Base-by-base conservation (phyloP, 2,113 vertebrate species). In the Micromys minutus region DNA sequence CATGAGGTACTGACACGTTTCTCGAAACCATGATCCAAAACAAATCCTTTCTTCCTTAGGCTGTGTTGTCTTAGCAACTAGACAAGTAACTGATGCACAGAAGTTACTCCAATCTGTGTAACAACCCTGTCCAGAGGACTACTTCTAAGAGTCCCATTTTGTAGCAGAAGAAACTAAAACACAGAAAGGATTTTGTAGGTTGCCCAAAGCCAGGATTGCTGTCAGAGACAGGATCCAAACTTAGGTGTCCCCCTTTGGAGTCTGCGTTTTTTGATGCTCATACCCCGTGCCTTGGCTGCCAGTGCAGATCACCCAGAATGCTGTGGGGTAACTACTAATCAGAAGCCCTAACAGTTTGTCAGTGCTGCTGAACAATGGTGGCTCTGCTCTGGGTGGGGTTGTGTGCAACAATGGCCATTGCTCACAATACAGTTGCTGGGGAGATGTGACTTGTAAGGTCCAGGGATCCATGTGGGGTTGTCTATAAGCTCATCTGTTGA, bases 251-350 rank as follows among this genome's bases (percentile, higher is more conserved):
- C 57, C 50, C 47, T 67, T 34, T 69, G 63, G 15, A 81, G 36
- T 71, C 34, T 75, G 76, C 42, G 59, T 34, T 34, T n/a, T n/a
- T 72, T 57, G 67, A 52, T 11, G 26, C 17, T 79, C 52, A 36
- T 3, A 13, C 52, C 63, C 50, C 19, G 1, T 72, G 39, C 19
- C 61, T 4, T n/a, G 22, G 36, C 19, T 67, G 39, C 61, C 47
- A 11, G 6, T 3, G 0, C 21, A 8, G 39, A 55, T 42, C 3
- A 10, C 47, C 22, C 2, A 72, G 85, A 31, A 63, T 10, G 3
- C 1, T 11, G 21, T 16, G 5, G 2, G 21, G 2, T 16, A 57
- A 63, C 5, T 22, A n/a, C n/a, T 7, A 39, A 72, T 61, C 0
- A 0, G 77, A 59, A 24, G 34, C 12, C 89, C 85, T 75, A 17